Percentiles rank a stretch among this genome's conserved stretches.
Evolutionary conservation across 2,888 invertebrate genomes (phyloP).

Genomic region (Acrobasis repandana): DNA sequence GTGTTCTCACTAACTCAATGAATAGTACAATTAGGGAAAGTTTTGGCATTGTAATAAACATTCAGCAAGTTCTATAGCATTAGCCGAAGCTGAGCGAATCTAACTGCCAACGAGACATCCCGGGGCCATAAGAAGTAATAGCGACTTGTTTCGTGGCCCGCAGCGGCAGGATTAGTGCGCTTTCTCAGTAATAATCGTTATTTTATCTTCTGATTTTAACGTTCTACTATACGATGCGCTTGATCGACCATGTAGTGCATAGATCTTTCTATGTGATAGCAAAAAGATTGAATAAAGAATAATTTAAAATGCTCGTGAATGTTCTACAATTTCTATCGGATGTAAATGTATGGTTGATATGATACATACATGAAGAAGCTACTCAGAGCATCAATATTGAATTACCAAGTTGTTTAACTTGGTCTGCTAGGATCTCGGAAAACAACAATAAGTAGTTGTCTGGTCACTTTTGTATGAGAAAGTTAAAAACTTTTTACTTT

Average conservation of each 20-base stretch:
- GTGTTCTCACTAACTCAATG: not conserved
- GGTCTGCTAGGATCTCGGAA: too few species aligned
- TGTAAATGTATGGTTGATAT: too few species aligned
- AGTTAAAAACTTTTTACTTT: too few species aligned
- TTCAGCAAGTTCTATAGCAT: not conserved
- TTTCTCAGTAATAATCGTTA: not conserved
- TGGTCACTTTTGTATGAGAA: too few species aligned
- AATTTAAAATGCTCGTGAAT: too few species aligned
- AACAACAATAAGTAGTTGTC: too few species aligned
- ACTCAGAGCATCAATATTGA: too few species aligned
- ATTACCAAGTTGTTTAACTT: too few species aligned
- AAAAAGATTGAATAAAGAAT: too few species aligned
- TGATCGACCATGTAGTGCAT: not conserved
- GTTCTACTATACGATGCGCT: not conserved
- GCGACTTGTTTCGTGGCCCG: not conserved
- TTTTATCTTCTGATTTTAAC: not conserved
- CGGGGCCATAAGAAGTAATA: constrained; percentile 26
- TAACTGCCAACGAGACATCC: constrained; percentile 1
- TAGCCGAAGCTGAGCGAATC: not conserved
- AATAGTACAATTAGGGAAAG: not conserved
- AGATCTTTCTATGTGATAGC: not conserved
- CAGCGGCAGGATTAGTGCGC: not conserved
- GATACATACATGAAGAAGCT: too few species aligned
- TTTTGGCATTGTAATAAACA: not conserved
- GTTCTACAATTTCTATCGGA: too few species aligned